Evolutionary conservation across 2,797 vertebrate species (phyloP).

Genomic region (Decapterus maruadsi): DNA sequence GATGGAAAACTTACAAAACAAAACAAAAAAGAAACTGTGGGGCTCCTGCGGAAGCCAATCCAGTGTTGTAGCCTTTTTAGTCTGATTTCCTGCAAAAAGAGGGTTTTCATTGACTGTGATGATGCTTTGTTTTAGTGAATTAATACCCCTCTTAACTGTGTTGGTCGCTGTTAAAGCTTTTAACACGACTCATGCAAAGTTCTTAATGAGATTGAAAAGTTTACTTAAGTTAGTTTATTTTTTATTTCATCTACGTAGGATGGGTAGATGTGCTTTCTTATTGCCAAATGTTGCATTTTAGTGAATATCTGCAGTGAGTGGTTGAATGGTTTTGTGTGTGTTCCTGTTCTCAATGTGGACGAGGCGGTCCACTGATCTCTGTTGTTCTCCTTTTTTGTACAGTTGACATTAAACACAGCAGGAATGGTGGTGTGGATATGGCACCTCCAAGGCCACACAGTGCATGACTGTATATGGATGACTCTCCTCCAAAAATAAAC

Average conservation of each 20-base stretch:
- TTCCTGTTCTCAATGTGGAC: conserved; percentile 11
- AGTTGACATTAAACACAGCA: conserved; percentile 27
- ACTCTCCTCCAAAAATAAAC: conserved; percentile 61
- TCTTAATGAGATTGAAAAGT: conserved; percentile 38
- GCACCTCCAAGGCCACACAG: conserved; percentile 12
- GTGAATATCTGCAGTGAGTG: conserved; percentile 40
- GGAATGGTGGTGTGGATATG: conserved; percentile 8
- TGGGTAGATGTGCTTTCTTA: conserved; percentile 30
- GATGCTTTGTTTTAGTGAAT: conserved; percentile 29
- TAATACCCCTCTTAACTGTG: neutral
- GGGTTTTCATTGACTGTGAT: neutral
- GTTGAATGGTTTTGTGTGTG: conserved; percentile 35
- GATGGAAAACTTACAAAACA: conserved; percentile 6
- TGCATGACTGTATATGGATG: conserved; percentile 38
- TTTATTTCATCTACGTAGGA: conserved; percentile 7
- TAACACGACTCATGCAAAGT: conserved; percentile 5
- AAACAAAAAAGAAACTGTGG: neutral
- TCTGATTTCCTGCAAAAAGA: conserved; percentile 21
- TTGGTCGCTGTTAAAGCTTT: conserved; percentile 50
- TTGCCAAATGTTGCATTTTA: conserved; percentile 4
- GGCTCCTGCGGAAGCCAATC: conserved; percentile 4
- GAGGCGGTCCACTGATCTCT: conserved; percentile 10
- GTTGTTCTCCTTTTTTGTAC: conserved; percentile 46
- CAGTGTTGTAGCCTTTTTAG: conserved; percentile 37
- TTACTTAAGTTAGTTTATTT: conserved; percentile 25